Evolutionary conservation across 2,888 invertebrate species (phyloP), one percentile per base, ranked within the genome.

Genomic region (Aelia acuminata): DNA sequence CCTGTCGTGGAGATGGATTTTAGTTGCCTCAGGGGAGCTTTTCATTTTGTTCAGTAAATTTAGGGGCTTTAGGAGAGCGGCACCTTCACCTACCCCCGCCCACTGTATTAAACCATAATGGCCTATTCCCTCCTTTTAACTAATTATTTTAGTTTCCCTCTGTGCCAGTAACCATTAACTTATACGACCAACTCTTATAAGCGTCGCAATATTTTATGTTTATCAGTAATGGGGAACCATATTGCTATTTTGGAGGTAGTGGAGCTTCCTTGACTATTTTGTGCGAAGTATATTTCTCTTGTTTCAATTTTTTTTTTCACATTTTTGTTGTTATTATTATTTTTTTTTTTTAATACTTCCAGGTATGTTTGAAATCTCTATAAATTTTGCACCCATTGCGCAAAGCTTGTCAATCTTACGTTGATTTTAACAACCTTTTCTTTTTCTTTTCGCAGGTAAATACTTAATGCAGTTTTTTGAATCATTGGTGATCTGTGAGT

Each of bases 21-120:
- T 80, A 80, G 80, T 80, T 80, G 80, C 80, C 80, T 80, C 80
- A 13, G 43, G 80, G 80, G 80, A 80, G 80, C 80, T 80, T 80
- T 80, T 80, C 80, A 80, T 80, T 80, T 80, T 80, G 43, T 80
- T 43, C 80, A 80, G 43, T 80, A 80, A 80, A 80, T 80, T 80
- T 80, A 80, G 47, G 43, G 43, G 80, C 43, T 47, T 80, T n/a
- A n/a, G 22, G 10, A 75, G 70, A 39, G 75, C 75, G 39, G 10
- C 43, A 43, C 80, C 80, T 80, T 43, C 80, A 15, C 80, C 80
- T 13, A 22, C 3, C 80, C 43, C 15, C n/a, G n/a, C 75, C 18
- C 39, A 75, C 43, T 80, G 80, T 80, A 80, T 80, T 80, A 80
- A 43, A 80, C 80, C 80, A 80, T 80, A 22, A 80, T 80, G 63